These are phyloP conservation scores for Siniperca undulata DNA, from an alignment of 2,797 vertebrate genomes.

Conservation along the genomic window DNA sequence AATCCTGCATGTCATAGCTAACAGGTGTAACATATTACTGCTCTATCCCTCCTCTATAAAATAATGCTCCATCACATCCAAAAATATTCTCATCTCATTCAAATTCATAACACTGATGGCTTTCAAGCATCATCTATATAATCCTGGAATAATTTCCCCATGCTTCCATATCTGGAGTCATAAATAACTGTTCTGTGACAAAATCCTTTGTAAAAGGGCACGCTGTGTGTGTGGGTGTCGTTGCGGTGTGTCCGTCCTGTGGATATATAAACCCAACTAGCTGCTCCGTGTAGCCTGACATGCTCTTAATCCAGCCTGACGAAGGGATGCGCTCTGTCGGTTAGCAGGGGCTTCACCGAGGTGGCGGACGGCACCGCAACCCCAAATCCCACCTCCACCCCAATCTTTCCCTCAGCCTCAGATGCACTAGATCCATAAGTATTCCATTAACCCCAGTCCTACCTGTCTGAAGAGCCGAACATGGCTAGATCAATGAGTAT, in stretches of 20 bases:
- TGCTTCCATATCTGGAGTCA: constrained; percentile 57
- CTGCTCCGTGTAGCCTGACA: constrained; percentile 74
- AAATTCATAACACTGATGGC: constrained; percentile 77
- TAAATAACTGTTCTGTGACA: constrained; percentile 71
- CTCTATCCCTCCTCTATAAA: constrained; percentile 59
- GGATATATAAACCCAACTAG: constrained; percentile 65
- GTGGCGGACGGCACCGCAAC: constrained; percentile 47
- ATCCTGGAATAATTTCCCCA: constrained; percentile 74
- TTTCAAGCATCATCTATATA: constrained; percentile 77
- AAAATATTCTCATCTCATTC: constrained; percentile 78
- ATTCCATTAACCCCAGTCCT: constrained; percentile 83
- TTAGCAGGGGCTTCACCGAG: constrained; percentile 72
- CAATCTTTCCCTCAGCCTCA: constrained; percentile 71
- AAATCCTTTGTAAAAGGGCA: constrained; percentile 77
- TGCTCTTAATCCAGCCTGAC: constrained; percentile 78
- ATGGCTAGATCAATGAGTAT: constrained; percentile 64
- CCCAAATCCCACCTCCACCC: constrained; percentile 74
- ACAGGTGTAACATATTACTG: constrained; percentile 75
- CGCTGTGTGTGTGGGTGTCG: constrained; percentile 53
- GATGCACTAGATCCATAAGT: constrained; percentile 79
- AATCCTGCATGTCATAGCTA: constrained; percentile 74
- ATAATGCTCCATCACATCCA: constrained; percentile 60
- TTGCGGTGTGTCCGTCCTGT: constrained; percentile 41
- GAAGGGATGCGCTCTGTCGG: constrained; percentile 75
- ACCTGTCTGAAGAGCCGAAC: constrained; percentile 74